phyloP scores from a whole-genome alignment of 1,140 invertebrate genomes.

The Drosophila pallidifrons region DNA sequence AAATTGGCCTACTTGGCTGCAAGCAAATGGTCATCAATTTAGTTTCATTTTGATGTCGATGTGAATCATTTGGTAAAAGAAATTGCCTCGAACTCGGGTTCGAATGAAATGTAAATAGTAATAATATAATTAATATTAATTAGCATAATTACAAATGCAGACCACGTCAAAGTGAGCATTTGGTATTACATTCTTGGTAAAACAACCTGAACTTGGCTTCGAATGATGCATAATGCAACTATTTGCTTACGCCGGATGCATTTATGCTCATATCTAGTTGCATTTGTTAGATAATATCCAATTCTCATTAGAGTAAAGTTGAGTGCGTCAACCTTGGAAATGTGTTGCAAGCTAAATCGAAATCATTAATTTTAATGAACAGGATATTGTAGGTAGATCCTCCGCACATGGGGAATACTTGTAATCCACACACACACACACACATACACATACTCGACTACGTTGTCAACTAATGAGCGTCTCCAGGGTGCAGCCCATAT shows the following conservation, averaged over 20 bases:
- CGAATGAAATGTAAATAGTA: conserved; percentile 5
- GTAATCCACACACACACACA: conserved; percentile 2
- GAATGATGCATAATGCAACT: conserved; percentile 10
- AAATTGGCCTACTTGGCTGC: not conserved
- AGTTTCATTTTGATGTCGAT: not conserved
- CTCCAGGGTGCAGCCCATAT: conserved; percentile 54
- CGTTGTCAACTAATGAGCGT: conserved; percentile 66
- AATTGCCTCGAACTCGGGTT: not conserved
- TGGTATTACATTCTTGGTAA: conserved; percentile 18
- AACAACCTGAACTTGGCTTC: conserved; percentile 11
- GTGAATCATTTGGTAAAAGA: not conserved
- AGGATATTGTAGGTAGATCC: conserved; percentile 61
- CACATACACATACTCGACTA: not conserved
- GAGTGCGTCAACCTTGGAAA: conserved; percentile 37
- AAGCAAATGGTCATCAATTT: not conserved
- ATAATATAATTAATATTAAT: conserved; percentile 9
- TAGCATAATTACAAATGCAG: conserved; percentile 19
- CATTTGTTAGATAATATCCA: conserved; percentile 53
- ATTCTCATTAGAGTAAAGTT: conserved; percentile 50
- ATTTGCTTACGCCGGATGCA: conserved; percentile 33
- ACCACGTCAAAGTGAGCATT: conserved; percentile 1
- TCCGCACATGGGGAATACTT: conserved; percentile 30
- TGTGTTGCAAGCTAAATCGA: conserved; percentile 35
- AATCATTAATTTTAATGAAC: conserved; percentile 79
- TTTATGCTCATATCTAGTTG: conserved; percentile 19